Conservation (phyloP, 2,888 invertebrate species). For the Aphidius colemani region DNA sequence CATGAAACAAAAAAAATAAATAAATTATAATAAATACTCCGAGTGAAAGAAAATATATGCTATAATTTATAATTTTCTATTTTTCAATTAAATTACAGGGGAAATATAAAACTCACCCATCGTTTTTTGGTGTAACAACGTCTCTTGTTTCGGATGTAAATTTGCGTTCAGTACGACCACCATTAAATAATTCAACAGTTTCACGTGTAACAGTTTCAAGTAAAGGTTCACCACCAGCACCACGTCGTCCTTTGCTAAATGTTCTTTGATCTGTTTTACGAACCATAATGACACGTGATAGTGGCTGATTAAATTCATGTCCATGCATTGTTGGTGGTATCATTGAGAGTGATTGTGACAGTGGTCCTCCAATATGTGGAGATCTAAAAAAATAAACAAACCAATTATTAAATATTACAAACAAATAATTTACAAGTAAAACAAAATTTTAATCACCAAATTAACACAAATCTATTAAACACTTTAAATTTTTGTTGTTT, state of each 20-base stretch:
- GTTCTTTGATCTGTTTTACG: slow-evolving; percentile 72
- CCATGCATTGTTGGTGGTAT: slow-evolving; percentile 59
- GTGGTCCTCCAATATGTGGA: slow-evolving; percentile 56
- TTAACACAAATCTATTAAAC: no score
- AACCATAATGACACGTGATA: slow-evolving; percentile 71
- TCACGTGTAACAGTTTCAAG: slow-evolving; percentile 70
- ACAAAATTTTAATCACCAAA: no score
- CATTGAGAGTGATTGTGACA: slow-evolving; percentile 57
- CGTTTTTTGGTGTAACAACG: slow-evolving; percentile 58
- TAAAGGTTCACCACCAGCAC: slow-evolving; percentile 69
- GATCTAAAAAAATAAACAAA: slow-evolving; percentile 43
- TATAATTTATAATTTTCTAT: background rate
- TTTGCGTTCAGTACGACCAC: slow-evolving; percentile 68
- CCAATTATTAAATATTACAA: no score
- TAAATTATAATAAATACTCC: no score
- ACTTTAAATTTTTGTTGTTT: no score
- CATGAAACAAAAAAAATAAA: no score
- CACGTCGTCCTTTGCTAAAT: slow-evolving; percentile 66
- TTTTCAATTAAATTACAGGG: no score
- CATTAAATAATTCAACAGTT: slow-evolving; percentile 70
- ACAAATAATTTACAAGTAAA: no score
- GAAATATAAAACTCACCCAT: slow-evolving; percentile 45
- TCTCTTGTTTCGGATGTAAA: slow-evolving; percentile 69
- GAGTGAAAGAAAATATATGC: no score
- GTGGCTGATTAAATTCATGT: slow-evolving; percentile 58